Conservation (phyloP, 2,888 invertebrate genomes). For the Beris chalybata region DNA sequence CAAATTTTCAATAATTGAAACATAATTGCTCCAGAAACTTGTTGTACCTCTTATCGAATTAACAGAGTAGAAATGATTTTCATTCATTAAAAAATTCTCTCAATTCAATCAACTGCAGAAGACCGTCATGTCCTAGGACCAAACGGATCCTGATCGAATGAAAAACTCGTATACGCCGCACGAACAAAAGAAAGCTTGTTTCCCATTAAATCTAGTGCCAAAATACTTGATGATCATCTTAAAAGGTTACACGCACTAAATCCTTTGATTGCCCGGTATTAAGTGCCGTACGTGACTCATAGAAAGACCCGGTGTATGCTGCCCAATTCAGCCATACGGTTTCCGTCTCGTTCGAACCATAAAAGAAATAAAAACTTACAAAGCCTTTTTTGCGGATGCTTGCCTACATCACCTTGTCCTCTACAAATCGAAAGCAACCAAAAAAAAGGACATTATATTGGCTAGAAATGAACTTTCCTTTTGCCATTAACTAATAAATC, state of each 20-base stretch:
- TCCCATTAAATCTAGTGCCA: conserved; percentile 29
- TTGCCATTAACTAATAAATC: conserved; percentile 39
- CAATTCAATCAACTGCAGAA: too few relatives aligned
- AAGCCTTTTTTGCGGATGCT: conserved; percentile 24
- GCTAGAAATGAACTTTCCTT: conserved; percentile 33
- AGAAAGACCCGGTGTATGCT: conserved; percentile 17
- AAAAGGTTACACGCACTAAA: conserved; percentile 32
- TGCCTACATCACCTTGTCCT: not conserved
- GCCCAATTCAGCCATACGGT: conserved; percentile 20
- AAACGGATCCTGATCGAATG: not conserved
- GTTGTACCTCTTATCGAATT: too few relatives aligned
- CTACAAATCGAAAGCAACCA: not conserved
- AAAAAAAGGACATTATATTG: conserved; percentile 7
- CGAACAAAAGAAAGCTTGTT: conserved; percentile 3
- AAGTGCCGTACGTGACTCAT: conserved; percentile 29
- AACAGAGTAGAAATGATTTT: too few relatives aligned
- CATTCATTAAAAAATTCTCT: too few relatives aligned
- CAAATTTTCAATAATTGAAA: too few relatives aligned
- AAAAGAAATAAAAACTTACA: conserved; percentile 30
- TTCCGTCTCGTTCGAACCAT: conserved; percentile 1
- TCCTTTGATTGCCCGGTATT: conserved; percentile 30
- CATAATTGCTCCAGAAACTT: too few relatives aligned
- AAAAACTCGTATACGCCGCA: not conserved
- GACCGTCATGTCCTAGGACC: too few relatives aligned
- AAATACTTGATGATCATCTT: conserved; percentile 31